Conservation (phyloP, 2,888 invertebrate species). For the Macropis europaea region DNA sequence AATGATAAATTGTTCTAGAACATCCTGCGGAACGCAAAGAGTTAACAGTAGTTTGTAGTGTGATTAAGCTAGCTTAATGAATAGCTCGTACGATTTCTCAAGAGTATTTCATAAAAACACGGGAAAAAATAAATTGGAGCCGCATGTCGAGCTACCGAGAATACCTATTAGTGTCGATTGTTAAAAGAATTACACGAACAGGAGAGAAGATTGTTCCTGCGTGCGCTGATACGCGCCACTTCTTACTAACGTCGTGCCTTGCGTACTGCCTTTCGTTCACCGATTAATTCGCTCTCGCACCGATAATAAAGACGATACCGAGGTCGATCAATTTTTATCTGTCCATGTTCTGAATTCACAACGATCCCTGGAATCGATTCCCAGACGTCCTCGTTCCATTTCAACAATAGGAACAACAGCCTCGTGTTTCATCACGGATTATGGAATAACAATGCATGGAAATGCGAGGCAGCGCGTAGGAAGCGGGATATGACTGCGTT, state of each 20-base stretch:
- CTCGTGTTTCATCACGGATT: slow-evolving; percentile 38
- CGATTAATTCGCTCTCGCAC: slow-evolving; percentile 44
- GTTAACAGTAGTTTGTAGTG: neutral
- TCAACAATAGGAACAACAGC: no score
- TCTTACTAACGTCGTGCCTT: slow-evolving; percentile 66
- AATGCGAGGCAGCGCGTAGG: slow-evolving; percentile 33
- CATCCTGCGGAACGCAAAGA: no score
- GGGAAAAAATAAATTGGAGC: slow-evolving; percentile 5
- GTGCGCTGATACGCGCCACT: slow-evolving; percentile 61
- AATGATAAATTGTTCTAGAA: no score
- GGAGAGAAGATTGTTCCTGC: slow-evolving; percentile 51
- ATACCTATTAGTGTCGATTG: slow-evolving; percentile 29
- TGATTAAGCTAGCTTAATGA: slow-evolving; percentile 3
- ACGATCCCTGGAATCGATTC: no score
- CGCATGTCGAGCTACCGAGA: neutral
- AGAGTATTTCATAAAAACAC: neutral
- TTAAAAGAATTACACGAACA: slow-evolving; percentile 37
- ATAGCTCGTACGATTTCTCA: slow-evolving; percentile 1
- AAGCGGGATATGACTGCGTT: slow-evolving; percentile 23
- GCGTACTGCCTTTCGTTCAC: slow-evolving; percentile 62
- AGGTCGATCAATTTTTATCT: slow-evolving; percentile 66
- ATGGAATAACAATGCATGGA: slow-evolving; percentile 50
- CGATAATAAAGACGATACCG: no score
- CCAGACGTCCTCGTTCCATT: no score
- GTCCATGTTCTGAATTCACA: no score